phyloP scores from a whole-genome alignment of 2,888 invertebrate species.

The Polymixis flavicincta region DNA sequence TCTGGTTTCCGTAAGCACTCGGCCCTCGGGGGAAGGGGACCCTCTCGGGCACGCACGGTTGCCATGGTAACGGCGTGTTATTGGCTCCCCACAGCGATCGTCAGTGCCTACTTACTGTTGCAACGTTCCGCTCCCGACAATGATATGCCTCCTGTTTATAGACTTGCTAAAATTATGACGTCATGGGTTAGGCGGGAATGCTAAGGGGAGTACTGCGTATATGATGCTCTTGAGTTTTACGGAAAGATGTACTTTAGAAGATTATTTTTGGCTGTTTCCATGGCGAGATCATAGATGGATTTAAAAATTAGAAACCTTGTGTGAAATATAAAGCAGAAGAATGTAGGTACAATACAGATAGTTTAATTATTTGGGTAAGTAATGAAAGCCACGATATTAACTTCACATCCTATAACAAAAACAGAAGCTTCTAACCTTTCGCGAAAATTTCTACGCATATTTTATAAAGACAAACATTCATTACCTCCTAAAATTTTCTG shows the following conservation, averaged over 20 bases:
- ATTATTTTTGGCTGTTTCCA: constrained; percentile 29
- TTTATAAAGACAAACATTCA: constrained; percentile 36
- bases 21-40: constrained; percentile 80
- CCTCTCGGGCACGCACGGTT: constrained; percentile 81
- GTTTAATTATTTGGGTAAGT: not conserved
- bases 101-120: constrained; percentile 68
- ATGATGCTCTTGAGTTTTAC: constrained; percentile 52
- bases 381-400: not conserved
- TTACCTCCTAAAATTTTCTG: constrained; percentile 39
- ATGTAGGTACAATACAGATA: not conserved
- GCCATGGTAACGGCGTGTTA: constrained; percentile 86
- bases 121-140: constrained; percentile 67
- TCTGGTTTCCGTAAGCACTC: constrained; percentile 82
- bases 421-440: not conserved
- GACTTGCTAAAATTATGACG: constrained; percentile 70
- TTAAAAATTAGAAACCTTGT: not conserved
- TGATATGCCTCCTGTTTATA: constrained; percentile 69
- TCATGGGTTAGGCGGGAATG: constrained; percentile 62
- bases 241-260: constrained; percentile 45
- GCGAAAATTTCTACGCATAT: constrained; percentile 8
- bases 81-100: constrained; percentile 86
- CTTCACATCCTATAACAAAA: constrained; percentile 1
- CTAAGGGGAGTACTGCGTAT: constrained; percentile 45
- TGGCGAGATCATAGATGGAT: not conserved
- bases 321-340: too few relatives aligned